These are phyloP conservation scores for Crossocerus cetratus DNA, from an alignment of 2,888 invertebrate genomes.

Conservation along the genomic window DNA sequence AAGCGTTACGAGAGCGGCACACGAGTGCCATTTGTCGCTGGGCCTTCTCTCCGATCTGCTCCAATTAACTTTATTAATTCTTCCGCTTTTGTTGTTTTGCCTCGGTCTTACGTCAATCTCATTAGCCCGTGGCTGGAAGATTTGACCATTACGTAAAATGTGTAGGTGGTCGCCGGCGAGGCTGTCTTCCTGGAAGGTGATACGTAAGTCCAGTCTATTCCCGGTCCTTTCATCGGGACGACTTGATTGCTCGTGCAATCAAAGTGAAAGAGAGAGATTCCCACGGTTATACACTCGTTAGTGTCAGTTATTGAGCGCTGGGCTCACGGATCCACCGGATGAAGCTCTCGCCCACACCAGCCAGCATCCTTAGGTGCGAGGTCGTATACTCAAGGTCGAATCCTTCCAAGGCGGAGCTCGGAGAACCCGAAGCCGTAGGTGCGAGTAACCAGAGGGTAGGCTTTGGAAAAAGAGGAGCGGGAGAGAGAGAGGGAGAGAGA, in stretches of 20 bases:
- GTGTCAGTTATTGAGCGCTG: no score
- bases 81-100: constrained; percentile 65
- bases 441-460: constrained; percentile 23
- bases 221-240: no score
- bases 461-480: constrained; percentile 23
- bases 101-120: constrained; percentile 64
- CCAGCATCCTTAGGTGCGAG: constrained; percentile 23
- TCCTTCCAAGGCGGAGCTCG: constrained; percentile 49
- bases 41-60: constrained; percentile 64
- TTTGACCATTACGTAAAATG: constrained; percentile 32
- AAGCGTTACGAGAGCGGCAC: constrained; percentile 50
- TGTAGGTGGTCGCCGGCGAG: background rate
- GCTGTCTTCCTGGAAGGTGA: no score
- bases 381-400: constrained; percentile 49
- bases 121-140: constrained; percentile 42
- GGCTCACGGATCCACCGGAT: no score
- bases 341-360: constrained; percentile 25
- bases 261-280: no score
- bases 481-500: constrained; percentile 21
- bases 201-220: no score
- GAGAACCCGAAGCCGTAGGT: constrained; percentile 34
- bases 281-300: no score
- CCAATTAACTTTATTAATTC: constrained; percentile 69
- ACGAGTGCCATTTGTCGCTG: constrained; percentile 57
- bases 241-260: no score